Percentiles rank a stretch among this genome's conserved stretches.
Conservation (phyloP, 30 jellyfish, hydroid and myxozoan genomes). For the Rhopilema esculentum region DNA sequence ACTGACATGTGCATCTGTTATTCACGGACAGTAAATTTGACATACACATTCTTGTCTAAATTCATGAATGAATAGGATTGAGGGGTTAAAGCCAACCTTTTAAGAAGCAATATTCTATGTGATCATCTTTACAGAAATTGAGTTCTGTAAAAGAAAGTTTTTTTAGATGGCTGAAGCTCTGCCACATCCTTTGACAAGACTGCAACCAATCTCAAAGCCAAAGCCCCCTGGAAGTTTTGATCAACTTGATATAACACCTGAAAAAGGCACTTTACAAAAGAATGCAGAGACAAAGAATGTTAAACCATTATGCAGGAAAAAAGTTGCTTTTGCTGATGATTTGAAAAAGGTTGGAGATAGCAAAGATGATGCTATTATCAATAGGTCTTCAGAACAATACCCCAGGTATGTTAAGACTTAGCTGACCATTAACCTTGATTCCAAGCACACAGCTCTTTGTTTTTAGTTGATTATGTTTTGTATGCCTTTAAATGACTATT, state of each 20-base stretch:
- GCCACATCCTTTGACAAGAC: slow-evolving; percentile 30
- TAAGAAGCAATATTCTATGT: too few species aligned
- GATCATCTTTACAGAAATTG: not conserved
- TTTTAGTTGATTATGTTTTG: too few species aligned
- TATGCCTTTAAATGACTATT: too few species aligned
- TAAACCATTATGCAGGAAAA: slow-evolving; percentile 19
- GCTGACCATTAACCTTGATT: too few species aligned
- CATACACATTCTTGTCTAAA: too few species aligned
- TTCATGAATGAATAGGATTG: too few species aligned
- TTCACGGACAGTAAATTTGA: too few species aligned
- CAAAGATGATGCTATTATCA: not conserved
- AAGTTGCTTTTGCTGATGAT: slow-evolving; percentile 38
- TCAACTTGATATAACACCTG: slow-evolving; percentile 67
- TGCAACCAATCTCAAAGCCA: slow-evolving; percentile 43
- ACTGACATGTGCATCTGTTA: too few species aligned
- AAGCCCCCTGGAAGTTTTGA: slow-evolving; percentile 19
- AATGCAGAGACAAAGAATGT: not conserved
- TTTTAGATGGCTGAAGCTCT: slow-evolving; percentile 51
- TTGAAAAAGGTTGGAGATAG: not conserved
- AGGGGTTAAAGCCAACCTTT: too few species aligned
- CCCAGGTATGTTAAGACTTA: slow-evolving; percentile 10
- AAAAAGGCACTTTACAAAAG: slow-evolving; percentile 16
- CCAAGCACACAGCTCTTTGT: too few species aligned
- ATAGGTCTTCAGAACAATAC: not conserved
- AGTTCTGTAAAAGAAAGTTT: not conserved